Conservation (phyloP, 64 coral and sea anemone genomes). For the Montipora sp. region DNA sequence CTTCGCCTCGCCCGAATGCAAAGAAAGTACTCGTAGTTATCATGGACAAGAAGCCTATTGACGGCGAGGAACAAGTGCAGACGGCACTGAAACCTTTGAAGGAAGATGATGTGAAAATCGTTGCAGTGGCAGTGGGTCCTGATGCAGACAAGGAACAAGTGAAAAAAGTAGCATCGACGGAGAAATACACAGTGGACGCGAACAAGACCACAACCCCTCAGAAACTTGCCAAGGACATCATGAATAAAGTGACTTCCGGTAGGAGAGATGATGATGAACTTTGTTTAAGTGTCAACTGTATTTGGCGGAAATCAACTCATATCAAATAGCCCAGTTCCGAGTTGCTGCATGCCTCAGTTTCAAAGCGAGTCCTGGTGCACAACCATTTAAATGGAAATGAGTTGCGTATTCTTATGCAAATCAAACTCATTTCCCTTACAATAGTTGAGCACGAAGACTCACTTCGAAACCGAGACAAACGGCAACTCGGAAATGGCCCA, state of each 20-base stretch:
- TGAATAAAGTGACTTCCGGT: constrained; percentile 27
- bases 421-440: too few species aligned
- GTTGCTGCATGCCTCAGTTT: too few species aligned
- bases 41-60: constrained; percentile 64
- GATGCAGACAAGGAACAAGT: constrained; percentile 20
- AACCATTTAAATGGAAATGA: too few species aligned
- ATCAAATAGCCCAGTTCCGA: too few species aligned
- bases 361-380: too few species aligned
- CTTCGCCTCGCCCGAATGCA: constrained; percentile 50
- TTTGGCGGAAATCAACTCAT: too few species aligned
- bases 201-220: constrained; percentile 22
- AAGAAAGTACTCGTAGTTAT: constrained; percentile 82
- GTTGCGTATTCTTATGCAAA: too few species aligned
- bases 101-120: constrained; percentile 48
- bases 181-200: constrained; percentile 24
- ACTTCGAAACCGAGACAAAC: too few species aligned
- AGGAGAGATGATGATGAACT: not conserved
- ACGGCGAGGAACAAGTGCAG: constrained; percentile 42
- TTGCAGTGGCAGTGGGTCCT: constrained; percentile 71
- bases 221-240: constrained; percentile 54
- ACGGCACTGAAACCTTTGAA: constrained; percentile 27
- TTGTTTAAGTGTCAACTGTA: too few species aligned
- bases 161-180: constrained; percentile 27
- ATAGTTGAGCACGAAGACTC: too few species aligned
- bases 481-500: too few species aligned